Percentiles rank a stretch among this genome's conserved stretches.
These are phyloP conservation scores for Scyliorhinus canicula DNA, from an alignment of 2,797 vertebrate genomes.

Conservation along the genomic window DNA sequence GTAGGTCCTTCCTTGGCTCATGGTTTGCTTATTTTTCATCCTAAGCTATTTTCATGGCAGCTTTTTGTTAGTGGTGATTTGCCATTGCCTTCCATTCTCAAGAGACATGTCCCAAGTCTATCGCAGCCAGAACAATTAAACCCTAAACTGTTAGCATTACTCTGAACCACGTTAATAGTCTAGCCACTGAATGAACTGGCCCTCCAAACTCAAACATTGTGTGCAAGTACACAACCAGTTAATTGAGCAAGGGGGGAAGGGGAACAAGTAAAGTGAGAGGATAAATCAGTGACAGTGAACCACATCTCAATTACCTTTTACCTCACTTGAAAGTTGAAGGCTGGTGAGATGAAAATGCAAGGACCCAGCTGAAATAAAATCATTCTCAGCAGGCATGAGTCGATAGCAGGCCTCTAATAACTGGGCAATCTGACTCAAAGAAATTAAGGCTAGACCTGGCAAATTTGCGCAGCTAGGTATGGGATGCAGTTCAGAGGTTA, in stretches of 20 bases:
- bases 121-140: too few species aligned
- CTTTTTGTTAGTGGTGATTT: too few species aligned
- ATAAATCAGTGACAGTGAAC: not conserved
- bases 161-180: too few species aligned
- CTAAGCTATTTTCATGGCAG: too few species aligned
- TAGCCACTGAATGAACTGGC: too few species aligned
- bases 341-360: not conserved
- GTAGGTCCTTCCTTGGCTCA: too few species aligned
- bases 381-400: not conserved
- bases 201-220: not conserved
- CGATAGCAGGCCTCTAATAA: not conserved
- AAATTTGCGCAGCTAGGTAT: not conserved
- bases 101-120: too few species aligned
- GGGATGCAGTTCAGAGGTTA: not conserved
- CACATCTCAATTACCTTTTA: not conserved
- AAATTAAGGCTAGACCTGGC: not conserved
- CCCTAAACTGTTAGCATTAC: too few species aligned
- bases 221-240: not conserved
- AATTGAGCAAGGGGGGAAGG: not conserved
- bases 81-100: too few species aligned
- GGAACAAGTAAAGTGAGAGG: not conserved
- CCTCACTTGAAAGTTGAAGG: not conserved
- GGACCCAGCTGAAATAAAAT: not conserved
- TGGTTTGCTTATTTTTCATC: too few species aligned
- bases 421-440: not conserved